A percentile compares a stretch with the other conserved stretches of the same genome.
phyloP scores from a whole-genome alignment of 2,888 invertebrate species.

The Cistogaster globosa region DNA sequence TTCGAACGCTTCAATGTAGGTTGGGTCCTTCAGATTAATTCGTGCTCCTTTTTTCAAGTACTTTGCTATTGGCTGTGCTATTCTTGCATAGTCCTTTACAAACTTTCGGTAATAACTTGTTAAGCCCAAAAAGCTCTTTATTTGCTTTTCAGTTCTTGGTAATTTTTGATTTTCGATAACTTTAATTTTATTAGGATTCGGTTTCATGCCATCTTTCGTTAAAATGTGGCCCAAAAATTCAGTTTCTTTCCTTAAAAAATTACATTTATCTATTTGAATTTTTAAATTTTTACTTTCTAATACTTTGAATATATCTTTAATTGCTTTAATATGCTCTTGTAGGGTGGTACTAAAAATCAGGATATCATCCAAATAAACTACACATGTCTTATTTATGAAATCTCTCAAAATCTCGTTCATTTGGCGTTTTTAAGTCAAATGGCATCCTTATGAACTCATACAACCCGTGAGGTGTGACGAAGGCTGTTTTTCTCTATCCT shows the following conservation, averaged over 20 bases:
- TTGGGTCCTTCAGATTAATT: constrained; percentile 15
- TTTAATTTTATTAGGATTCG: constrained; percentile 34
- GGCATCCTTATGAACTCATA: constrained; percentile 47
- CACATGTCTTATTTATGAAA: no score
- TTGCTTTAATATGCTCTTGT: constrained; percentile 23
- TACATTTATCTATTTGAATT: constrained; percentile 5
- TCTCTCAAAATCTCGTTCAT: constrained; percentile 25
- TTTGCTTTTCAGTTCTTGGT: constrained; percentile 42
- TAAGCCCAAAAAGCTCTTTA: constrained; percentile 55
- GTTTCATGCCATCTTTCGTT: constrained; percentile 32
- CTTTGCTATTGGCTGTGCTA: constrained; percentile 37
- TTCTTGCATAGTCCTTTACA: background rate
- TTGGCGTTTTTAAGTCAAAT: constrained; percentile 37
- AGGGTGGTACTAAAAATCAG: background rate
- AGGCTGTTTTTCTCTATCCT: constrained; percentile 9
- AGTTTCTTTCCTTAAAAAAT: constrained; percentile 21
- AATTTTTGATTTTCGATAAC: constrained; percentile 19
- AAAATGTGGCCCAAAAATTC: constrained; percentile 35
- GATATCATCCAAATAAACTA: no score
- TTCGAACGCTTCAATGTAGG: constrained; percentile 12
- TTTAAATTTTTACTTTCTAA: constrained; percentile 27
- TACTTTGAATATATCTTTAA: constrained; percentile 16
- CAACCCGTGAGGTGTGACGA: background rate
- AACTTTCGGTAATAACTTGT: constrained; percentile 33
- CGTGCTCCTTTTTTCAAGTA: constrained; percentile 21